Evolutionary conservation across 2,113 vertebrate genomes (phyloP).

Genomic region (Nesoenas mayeri): DNA sequence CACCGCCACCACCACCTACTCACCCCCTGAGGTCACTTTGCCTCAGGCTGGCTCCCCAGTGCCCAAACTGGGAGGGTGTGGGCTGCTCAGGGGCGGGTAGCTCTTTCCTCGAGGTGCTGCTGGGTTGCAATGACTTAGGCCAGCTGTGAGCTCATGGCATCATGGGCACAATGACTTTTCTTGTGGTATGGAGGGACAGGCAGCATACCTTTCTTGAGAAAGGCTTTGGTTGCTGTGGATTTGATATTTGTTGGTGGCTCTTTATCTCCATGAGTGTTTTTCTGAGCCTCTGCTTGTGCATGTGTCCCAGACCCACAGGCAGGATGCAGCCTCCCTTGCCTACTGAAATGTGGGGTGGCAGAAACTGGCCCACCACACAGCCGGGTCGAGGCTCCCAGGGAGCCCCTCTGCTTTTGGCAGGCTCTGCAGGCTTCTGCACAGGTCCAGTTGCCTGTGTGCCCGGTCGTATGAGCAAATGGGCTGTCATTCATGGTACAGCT

Average conservation of each 20-base stretch:
- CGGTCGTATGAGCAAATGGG: too few species aligned
- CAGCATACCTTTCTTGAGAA: fast-evolving
- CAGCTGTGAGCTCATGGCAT: fast-evolving
- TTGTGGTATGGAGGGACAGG: too few species aligned
- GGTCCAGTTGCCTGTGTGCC: fast-evolving
- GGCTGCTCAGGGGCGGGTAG: fast-evolving
- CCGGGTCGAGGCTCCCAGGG: fast-evolving
- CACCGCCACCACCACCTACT: fast-evolving
- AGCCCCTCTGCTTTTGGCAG: too few species aligned
- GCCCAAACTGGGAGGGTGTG: fast-evolving
- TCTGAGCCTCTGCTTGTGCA: background rate
- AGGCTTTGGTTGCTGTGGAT: background rate
- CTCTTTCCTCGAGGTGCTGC: background rate
- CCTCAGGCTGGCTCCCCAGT: fast-evolving
- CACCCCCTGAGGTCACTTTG: fast-evolving
- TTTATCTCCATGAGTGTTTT: fast-evolving
- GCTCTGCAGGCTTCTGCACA: fast-evolving
- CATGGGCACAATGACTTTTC: fast-evolving
- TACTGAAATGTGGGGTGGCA: fast-evolving
- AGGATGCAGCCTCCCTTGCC: fast-evolving
- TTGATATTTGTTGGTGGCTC: fast-evolving
- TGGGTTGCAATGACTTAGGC: fast-evolving
- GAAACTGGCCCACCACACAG: fast-evolving
- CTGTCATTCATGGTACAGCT: fast-evolving
- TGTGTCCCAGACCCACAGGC: too few species aligned